Evolutionary conservation across 2,888 invertebrate species (phyloP), one percentile per base, ranked within the genome.

Genomic region (Ypsolopha scabrella): DNA sequence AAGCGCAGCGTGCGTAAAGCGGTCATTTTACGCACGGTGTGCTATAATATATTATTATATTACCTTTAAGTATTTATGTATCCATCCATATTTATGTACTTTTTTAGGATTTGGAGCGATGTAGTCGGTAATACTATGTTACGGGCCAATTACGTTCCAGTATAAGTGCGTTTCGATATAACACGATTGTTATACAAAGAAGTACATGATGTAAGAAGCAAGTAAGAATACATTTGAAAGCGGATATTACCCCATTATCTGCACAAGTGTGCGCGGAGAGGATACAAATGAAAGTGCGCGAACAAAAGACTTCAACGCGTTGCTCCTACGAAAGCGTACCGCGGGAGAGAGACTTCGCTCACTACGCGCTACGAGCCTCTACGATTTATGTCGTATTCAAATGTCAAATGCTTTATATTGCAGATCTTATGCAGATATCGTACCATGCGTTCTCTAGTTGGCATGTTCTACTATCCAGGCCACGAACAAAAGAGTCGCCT

Each of bases 251-350:
- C 46, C 11, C 48, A 51, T 51, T 48, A 48, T 37, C 41, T 52
- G 50, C 44, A 52, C 45, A 44, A 53, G 48, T 46, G 43, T 43
- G 41, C 51, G 51, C 48, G 48, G 34, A 53, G 13, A 50, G 48
- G 49, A 51, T 45, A n/a, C 50, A 50, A 52, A 50, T 46, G 41
- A 46, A 46, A 57, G 57, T 53, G 39, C 52, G 38, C 60, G 52
- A 65, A 75, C 64, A 73, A 78, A 76, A 80, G 78, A 79, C 69
- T 69, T 77, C 70, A 79, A 79, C 75, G 78, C 54, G 51, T 41
- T n/a, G 64, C 63, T 52, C 58, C 60, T 54, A 61, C 57, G 57
- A 59, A 62, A 61, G 56, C 52, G 51, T 56, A 53, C 57, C 9
- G 14, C 36, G 13, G 8, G 13, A 60, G 57, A 58, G 53, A 55